Evolutionary conservation across 2,888 invertebrate genomes (phyloP), one percentile per base, ranked within the genome.

Genomic region (Orthonychiurus folsomi): DNA sequence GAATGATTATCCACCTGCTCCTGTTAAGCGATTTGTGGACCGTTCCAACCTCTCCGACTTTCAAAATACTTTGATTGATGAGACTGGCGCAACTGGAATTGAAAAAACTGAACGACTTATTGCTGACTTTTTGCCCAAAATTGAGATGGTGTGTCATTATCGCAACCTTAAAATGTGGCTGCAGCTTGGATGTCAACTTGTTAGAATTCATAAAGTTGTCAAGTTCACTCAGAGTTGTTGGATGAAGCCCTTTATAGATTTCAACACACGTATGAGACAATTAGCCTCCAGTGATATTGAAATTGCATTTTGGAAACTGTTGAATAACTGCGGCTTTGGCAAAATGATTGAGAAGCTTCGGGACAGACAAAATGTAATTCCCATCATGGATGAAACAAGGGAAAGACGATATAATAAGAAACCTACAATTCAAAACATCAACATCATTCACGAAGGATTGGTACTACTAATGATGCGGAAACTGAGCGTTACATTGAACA

Each of bases 241-340:
- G 75, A 66, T 78, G 48, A 74, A 75, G 61, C 55, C 67, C 1
- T 77, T 77, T 62, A 76, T 76, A 1, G 63, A 73, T 21, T 68
- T 75, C 5, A 74, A 74, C 61, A 72, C 68, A 5, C 65, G 61
- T 37, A 68, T 15, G 66, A 50, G 75, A 15, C 73, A 70, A 68
- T 47, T 68, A 18, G 75, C 75, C 3, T 73, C 63, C 56, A 75
- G 73, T 60, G 70, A 74, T 20, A 77, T 76, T 67, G 74, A 74
- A 60, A 77, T 75, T 66, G 74, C 75, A 64, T 74, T 76, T 62
- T 76, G 70, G 63, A 78, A 78, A 71, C 62, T 76, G 23, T 73
- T 76, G 74, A 77, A 76, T 63, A 76, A 78, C 65, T 62, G 71
- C 3, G 73, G 75, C 21, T 77, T 74, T 69, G 75, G 76, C 1